These are phyloP conservation scores for Trichonephila clavata DNA, from an alignment of 1,140 invertebrate genomes.

Conservation along the genomic window DNA sequence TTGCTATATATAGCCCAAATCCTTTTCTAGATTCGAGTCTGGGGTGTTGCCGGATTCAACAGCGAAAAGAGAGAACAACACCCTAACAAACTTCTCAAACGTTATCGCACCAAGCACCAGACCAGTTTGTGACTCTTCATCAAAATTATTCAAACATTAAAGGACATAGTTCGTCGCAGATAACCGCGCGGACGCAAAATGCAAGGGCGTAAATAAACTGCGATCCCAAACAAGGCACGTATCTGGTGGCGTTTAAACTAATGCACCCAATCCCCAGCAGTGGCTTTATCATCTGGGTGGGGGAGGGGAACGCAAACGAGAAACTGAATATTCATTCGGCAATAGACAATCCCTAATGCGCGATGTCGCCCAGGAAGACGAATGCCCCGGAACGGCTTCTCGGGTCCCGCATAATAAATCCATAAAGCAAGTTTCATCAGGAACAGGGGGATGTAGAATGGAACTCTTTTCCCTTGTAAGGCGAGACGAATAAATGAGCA, in stretches of 20 bases:
- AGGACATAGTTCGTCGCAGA: not conserved
- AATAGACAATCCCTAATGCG: slow-evolving; percentile 25
- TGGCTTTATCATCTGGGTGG: not conserved
- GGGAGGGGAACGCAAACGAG: not conserved
- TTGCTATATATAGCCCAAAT: too few relatives aligned
- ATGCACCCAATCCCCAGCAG: not conserved
- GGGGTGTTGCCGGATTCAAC: too few relatives aligned
- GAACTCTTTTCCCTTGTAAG: not conserved
- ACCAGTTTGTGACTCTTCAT: not conserved
- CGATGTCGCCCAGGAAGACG: slow-evolving; percentile 20
- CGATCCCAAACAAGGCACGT: slow-evolving; percentile 13
- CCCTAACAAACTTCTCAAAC: too few relatives aligned
- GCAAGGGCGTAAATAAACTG: not conserved
- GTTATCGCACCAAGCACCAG: too few relatives aligned
- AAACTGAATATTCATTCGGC: slow-evolving; percentile 49
- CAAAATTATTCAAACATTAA: slow-evolving; percentile 32
- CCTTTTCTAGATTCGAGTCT: too few relatives aligned
- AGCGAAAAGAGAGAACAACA: too few relatives aligned
- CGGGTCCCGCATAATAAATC: slow-evolving; percentile 44
- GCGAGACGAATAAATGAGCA: slow-evolving; percentile 37
- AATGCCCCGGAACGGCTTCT: not conserved
- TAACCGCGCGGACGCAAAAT: not conserved
- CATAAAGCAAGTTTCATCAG: slow-evolving; percentile 32
- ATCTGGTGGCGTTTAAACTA: slow-evolving; percentile 1
- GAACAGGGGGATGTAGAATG: too few relatives aligned